Base-by-base conservation (phyloP, 2,113 vertebrate species). In the Microtus oregoni region DNA sequence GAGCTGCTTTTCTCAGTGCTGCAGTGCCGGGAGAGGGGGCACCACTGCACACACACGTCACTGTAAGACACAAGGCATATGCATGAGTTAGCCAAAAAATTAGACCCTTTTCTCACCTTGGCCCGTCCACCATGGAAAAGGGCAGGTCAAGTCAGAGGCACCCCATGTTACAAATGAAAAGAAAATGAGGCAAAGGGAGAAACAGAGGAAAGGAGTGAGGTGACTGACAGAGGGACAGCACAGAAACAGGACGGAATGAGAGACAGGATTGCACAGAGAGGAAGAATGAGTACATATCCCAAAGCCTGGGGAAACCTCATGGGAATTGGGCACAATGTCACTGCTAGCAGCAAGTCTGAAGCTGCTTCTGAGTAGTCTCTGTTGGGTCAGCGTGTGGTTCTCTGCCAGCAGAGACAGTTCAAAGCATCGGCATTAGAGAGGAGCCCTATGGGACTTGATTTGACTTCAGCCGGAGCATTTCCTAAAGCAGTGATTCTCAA, bases 1-100 rank as follows among this genome's bases (percentile, higher is more conserved):
- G 99, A 99, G 98, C 99, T 99, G 98, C 99, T 99, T 96, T 98
- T 99, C 96, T 99, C 99, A 0, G 99, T 99, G 98, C 99, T 99
- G 98, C 99, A 99, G 85, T 99, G 99, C 97, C 99, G 98, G 93
- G 99, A 99, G 89, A 99, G 98, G 75, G 98, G 98, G 97, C 98
- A 98, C 99, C 99, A 99, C 98, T 99, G 99, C 98, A 99, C 98
- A 97, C 99, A 99, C 98, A 99, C 98, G 98, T 99, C 99, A 97
- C 99, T 99, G 96, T 2, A 98, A 97, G 91, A 97, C 88, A 97
- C 67, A 94, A 58, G 67, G 50, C 44, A 94, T 11, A 95, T 7
- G 6, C 22, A 26, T 94, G 88, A 97, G 92, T 90, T 72, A 95
- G 92, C 24, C 7, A 96, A 72, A 15, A 78, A 72, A 73, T 28